Conservation (phyloP, 2,113 vertebrate species). For the Eira barbara region DNA sequence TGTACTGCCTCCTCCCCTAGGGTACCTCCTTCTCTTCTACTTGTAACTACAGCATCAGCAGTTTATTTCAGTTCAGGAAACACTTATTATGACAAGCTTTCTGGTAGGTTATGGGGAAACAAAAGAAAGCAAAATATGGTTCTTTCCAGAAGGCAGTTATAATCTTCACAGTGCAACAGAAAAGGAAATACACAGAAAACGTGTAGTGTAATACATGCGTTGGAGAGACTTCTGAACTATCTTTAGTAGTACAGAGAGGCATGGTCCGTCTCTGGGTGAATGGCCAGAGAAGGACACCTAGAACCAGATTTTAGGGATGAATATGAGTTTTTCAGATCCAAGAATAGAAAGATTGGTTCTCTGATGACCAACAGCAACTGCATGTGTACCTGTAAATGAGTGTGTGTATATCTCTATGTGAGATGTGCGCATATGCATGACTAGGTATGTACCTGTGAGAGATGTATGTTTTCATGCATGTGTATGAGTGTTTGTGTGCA, state of each 20-base stretch:
- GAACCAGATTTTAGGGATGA: background rate
- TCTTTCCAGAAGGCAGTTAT: background rate
- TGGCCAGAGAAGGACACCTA: background rate
- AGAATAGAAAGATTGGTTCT: background rate
- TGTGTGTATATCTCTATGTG: background rate
- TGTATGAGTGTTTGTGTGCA: no score
- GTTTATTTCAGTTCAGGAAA: constrained; percentile 33
- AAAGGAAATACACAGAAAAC: background rate
- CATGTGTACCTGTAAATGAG: background rate
- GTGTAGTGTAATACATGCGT: background rate
- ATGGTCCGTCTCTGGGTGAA: background rate
- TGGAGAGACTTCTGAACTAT: background rate
- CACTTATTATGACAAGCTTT: constrained; percentile 14
- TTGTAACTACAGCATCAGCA: constrained; percentile 6
- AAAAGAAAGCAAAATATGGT: constrained; percentile 24
- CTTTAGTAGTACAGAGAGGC: background rate
- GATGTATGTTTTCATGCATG: background rate
- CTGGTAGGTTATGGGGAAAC: constrained; percentile 1
- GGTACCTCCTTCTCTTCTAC: background rate
- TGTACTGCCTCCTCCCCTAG: background rate
- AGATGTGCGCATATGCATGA: background rate
- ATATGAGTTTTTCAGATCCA: background rate
- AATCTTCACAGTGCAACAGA: background rate
- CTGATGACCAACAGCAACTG: background rate
- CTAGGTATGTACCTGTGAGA: background rate